phyloP scores from a whole-genome alignment of 2,113 vertebrate species.

The Stigmatopora nigra region DNA sequence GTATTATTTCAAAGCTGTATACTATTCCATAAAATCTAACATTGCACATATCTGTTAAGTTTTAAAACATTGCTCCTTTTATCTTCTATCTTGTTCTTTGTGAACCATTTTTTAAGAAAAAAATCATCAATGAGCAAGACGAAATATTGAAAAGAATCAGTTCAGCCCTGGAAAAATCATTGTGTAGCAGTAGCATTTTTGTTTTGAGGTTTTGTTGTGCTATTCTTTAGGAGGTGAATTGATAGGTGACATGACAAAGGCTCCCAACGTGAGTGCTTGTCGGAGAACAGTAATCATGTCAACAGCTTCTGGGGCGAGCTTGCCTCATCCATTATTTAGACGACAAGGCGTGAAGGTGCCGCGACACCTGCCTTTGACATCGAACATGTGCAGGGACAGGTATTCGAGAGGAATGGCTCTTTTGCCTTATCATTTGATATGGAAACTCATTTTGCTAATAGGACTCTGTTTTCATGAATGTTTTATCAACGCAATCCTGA shows the following conservation, averaged over 20 bases:
- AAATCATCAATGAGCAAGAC: background rate
- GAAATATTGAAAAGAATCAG: no score
- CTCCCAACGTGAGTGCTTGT: conserved; percentile 21
- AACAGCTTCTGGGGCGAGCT: background rate
- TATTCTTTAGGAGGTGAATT: background rate
- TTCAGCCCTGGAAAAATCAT: no score
- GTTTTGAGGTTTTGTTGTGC: background rate
- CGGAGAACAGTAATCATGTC: conserved; percentile 29
- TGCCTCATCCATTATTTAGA: conserved; percentile 1
- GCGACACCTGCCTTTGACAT: conserved; percentile 1
- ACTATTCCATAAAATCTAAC: no score
- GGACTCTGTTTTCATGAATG: background rate
- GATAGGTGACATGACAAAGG: background rate
- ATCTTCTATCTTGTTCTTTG: no score
- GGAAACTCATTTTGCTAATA: background rate
- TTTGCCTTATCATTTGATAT: background rate
- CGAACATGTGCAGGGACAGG: background rate
- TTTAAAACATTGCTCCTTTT: no score
- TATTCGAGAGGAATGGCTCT: background rate
- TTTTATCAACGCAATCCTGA: background rate
- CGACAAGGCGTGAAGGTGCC: background rate
- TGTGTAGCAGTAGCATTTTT: no score
- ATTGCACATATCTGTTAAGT: no score
- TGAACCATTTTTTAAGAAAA: no score
- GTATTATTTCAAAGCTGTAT: no score